These are phyloP conservation scores for Ernsta delagoae DNA, from an alignment of 2,888 invertebrate species.

Conservation along the genomic window DNA sequence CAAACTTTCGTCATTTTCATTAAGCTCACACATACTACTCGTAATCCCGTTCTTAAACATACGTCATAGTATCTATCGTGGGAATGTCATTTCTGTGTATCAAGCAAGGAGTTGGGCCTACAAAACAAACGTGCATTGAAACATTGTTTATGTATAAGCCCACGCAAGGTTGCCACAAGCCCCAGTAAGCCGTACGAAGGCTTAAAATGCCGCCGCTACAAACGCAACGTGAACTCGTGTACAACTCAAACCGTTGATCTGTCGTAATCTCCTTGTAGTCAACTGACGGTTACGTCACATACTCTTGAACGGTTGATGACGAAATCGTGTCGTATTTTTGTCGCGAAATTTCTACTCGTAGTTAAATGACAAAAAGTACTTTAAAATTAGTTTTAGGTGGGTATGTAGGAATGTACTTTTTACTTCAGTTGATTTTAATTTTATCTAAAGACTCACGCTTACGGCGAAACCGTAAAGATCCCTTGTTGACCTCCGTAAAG, in stretches of 20 bases:
- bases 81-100: slow-evolving; percentile 22
- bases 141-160: slow-evolving; percentile 32
- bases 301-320: slow-evolving; percentile 14
- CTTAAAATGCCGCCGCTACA: slow-evolving; percentile 33
- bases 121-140: slow-evolving; percentile 10
- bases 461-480: too few relatives aligned
- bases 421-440: too few relatives aligned
- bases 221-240: slow-evolving; percentile 27
- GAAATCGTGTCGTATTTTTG: background rate
- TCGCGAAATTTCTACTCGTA: too few relatives aligned
- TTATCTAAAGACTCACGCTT: too few relatives aligned
- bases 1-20: background rate
- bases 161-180: slow-evolving; percentile 35
- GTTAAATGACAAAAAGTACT: too few relatives aligned
- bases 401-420: too few relatives aligned
- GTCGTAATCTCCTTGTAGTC: slow-evolving; percentile 34
- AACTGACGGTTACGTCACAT: slow-evolving; percentile 20
- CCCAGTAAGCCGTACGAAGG: slow-evolving; percentile 34
- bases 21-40: background rate
- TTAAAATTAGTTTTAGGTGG: too few relatives aligned
- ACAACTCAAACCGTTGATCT: slow-evolving; percentile 27
- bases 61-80: slow-evolving; percentile 18
- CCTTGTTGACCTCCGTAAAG: too few relatives aligned
- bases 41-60: slow-evolving; percentile 5
- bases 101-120: slow-evolving; percentile 16